Percentiles rank a stretch among this genome's conserved stretches.
Conservation (phyloP, 64 coral and sea anemone genomes). For the Stichodactyla helianthus region DNA sequence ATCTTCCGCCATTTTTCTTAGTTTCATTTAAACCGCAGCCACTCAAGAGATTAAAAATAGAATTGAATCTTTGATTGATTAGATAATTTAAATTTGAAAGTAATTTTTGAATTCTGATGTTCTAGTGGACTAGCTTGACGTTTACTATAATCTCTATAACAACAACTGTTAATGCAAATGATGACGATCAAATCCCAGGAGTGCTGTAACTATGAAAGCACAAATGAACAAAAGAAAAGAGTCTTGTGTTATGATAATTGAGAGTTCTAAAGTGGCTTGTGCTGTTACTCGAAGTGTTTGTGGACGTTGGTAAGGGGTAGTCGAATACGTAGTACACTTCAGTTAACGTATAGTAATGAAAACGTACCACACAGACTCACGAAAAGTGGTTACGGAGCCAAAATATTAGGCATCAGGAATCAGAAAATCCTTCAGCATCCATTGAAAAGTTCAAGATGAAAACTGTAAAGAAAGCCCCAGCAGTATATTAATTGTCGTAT, state of each 20-base stretch:
- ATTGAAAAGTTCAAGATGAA: neutral
- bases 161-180: slow-evolving; percentile 1
- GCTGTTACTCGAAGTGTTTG: slow-evolving; percentile 13
- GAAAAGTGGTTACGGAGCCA: neutral
- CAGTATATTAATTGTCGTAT: neutral
- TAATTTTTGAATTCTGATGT: neutral
- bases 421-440: neutral
- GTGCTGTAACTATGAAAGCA: slow-evolving; percentile 17
- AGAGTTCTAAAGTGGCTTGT: neutral
- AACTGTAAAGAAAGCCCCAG: neutral
- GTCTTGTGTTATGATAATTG: neutral
- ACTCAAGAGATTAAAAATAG: neutral
- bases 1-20: neutral
- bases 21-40: neutral
- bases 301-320: neutral
- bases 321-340: neutral
- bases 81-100: neutral
- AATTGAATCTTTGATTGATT: neutral
- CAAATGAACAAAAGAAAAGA: slow-evolving; percentile 2
- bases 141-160: neutral
- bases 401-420: neutral
- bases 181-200: slow-evolving; percentile 4
- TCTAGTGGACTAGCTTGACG: neutral
- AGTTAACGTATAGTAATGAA: neutral
- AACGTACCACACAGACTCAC: neutral